Evolutionary conservation across 2,113 vertebrate species (phyloP).

Genomic region (Carassius auratus): DNA sequence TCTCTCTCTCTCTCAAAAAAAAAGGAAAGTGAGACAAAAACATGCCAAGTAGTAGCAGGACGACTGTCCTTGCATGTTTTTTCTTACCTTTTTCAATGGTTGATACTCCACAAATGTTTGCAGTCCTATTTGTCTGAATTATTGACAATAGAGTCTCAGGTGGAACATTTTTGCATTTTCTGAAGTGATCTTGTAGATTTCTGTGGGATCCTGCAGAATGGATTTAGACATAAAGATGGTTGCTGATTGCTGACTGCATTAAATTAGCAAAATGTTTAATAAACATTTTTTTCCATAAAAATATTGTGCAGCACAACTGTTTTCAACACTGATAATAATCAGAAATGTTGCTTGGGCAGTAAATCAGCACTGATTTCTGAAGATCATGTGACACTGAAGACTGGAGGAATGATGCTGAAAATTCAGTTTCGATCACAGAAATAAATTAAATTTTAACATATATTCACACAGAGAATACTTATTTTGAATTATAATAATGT

Average conservation of each 20-base stretch:
- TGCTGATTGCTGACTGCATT: neutral
- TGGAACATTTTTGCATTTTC: neutral
- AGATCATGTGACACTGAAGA: neutral
- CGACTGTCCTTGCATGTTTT: neutral
- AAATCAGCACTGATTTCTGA: neutral
- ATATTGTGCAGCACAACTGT: no score
- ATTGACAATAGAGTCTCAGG: neutral
- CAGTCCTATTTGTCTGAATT: neutral
- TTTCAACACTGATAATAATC: no score
- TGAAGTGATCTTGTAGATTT: neutral
- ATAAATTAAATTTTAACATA: neutral
- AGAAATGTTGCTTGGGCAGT: conserved; percentile 34
- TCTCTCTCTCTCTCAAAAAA: conserved; percentile 21
- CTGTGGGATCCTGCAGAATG: conserved; percentile 65
- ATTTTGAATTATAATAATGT: neutral
- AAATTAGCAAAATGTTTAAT: neutral
- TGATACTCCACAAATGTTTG: neutral
- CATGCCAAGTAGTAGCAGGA: neutral
- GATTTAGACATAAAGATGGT: neutral
- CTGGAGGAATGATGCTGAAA: neutral
- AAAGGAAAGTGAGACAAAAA: neutral
- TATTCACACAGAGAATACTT: neutral
- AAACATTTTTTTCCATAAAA: neutral
- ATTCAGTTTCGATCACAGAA: neutral
- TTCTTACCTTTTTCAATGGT: neutral